phyloP scores from a whole-genome alignment of 1,140 invertebrate species.

The Drosophila malerkotliana region DNA sequence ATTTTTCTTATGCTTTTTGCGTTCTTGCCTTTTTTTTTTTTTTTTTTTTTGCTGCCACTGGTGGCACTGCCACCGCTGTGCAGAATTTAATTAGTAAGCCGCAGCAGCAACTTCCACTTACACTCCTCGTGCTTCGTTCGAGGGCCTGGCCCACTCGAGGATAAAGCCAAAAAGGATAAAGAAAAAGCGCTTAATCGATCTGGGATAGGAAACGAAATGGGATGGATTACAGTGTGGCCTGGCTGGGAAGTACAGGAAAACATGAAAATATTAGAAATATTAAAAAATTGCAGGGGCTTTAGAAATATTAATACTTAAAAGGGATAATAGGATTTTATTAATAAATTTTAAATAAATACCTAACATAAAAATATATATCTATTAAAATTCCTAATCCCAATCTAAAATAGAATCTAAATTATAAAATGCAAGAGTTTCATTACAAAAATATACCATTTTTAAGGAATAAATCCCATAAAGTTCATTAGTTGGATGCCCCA shows the following conservation, averaged over 20 bases:
- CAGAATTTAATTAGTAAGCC: conserved; percentile 67
- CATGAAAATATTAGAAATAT: not conserved
- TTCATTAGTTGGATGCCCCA: not conserved
- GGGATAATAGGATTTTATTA: not conserved
- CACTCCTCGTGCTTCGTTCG: conserved; percentile 13
- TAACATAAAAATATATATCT: too few species aligned
- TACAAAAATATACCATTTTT: too few species aligned
- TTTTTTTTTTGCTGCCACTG: not conserved
- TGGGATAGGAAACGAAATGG: conserved; percentile 43
- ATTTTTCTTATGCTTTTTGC: conserved; percentile 29
- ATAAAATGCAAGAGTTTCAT: too few species aligned
- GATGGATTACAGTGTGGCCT: conserved; percentile 2
- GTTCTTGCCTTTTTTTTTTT: conserved; percentile 3
- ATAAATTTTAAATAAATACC: too few species aligned
- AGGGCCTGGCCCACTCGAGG: conserved; percentile 48
- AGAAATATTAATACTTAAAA: not conserved
- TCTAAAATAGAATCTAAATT: too few species aligned
- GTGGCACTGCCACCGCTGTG: conserved; percentile 11
- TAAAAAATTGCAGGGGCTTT: not conserved
- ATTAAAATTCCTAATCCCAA: too few species aligned
- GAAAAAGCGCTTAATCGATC: conserved; percentile 66
- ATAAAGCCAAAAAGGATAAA: conserved; percentile 30
- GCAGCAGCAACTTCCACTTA: conserved; percentile 37
- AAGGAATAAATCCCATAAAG: not conserved
- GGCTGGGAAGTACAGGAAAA: not conserved